Conservation (phyloP, 2,113 vertebrate species). For the Echinops telfairi region DNA sequence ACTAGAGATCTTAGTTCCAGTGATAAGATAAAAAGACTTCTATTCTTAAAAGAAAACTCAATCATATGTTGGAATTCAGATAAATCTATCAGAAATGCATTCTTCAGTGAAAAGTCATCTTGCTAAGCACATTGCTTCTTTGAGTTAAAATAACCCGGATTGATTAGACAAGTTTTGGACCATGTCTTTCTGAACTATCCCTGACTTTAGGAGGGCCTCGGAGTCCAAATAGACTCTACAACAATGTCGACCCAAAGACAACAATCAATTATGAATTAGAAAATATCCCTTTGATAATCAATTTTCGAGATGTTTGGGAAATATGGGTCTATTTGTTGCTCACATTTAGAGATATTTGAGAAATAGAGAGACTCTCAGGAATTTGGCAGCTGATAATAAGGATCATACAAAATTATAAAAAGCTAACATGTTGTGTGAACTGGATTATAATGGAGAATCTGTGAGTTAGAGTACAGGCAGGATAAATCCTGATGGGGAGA, state of each 20-base stretch:
- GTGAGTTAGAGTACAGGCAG: background rate
- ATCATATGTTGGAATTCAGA: constrained; percentile 33
- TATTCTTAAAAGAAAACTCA: background rate
- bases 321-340: background rate
- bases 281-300: background rate
- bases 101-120: constrained; percentile 4
- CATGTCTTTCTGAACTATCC: background rate
- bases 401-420: background rate
- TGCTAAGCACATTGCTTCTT: background rate
- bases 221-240: no score
- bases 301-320: background rate
- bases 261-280: background rate
- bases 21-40: background rate
- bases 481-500: background rate
- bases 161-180: background rate
- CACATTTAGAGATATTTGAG: background rate
- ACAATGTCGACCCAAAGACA: background rate
- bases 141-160: background rate
- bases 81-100: background rate
- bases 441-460: background rate
- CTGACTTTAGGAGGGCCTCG: background rate
- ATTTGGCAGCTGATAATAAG: background rate
- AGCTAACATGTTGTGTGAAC: background rate
- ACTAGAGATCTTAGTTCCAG: background rate
- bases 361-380: background rate